Base-by-base conservation (phyloP, 1,140 invertebrate species). In the Agrypnia vestita region DNA sequence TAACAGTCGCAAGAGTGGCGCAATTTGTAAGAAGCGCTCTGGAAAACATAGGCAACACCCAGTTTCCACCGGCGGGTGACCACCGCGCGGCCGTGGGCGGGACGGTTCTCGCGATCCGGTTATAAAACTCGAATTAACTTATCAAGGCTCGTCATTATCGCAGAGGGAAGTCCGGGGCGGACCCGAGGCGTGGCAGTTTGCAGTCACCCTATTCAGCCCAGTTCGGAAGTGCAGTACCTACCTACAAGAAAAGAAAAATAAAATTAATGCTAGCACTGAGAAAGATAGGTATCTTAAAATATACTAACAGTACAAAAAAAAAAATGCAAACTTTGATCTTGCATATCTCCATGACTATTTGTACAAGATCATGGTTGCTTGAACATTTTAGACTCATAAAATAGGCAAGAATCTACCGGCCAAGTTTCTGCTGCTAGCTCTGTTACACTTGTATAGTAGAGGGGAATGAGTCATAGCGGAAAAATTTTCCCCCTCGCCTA, bases 91-190 rank as follows among this genome's bases (percentile, higher is more conserved):
- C 10, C 17, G 78, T 80, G 64, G 73, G 79, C 79, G 74, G 79
- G 73, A 75, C 78, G 49, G 44, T 64, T 75, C 78, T 67, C 78
- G 72, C 72, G 73, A 80, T 76, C 72, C 79, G 73, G 79, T 76
- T 75, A 80, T 80, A 76, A 76, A 80, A 76, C 59, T 55, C 15
- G 79, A 80, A 80, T 80, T 80, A 80, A 80, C 79, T 80, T 80
- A 80, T 80, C 79, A 80, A 80, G 21, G 15, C 71, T 76, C 69
- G 69, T 35, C 72, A 80, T 80, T 80, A 80, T 76, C 74, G 64
- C 61, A 19, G 61, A 75, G 53, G 78, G 78, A 51, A 35, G 72
- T 67, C 78, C 69, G 25, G 79, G 79, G 79, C 73, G 79, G 44
- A 35, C 17, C 12, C 49, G 21, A 71, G 79, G 72, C 72, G 79